Evolutionary conservation across 2,113 vertebrate genomes (phyloP).

Genomic region (Glaucidium brasilianum): DNA sequence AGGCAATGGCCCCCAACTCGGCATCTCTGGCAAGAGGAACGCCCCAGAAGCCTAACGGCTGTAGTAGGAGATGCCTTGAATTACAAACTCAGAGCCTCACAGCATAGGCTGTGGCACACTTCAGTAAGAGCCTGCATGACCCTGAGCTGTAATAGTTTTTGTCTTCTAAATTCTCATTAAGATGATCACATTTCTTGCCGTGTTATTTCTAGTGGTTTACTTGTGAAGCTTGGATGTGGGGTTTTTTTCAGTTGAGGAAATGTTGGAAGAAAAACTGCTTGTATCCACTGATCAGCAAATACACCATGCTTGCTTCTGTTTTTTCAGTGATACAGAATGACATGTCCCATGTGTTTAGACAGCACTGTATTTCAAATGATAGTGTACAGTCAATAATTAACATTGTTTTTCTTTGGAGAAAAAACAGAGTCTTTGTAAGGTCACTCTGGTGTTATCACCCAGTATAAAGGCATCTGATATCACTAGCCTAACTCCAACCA

Average conservation of each 20-base stretch:
- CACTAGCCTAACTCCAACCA: not conserved
- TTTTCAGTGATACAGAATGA: not conserved
- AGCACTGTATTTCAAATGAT: slow-evolving; percentile 25
- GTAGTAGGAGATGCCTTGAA: not conserved
- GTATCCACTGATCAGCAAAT: not conserved
- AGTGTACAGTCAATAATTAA: not conserved
- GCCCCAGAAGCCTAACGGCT: not conserved
- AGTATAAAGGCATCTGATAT: not conserved
- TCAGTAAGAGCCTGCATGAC: not conserved
- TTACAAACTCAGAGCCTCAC: not conserved
- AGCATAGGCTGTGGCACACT: accelerated
- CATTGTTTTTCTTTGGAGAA: slow-evolving; percentile 8
- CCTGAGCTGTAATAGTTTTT: not conserved
- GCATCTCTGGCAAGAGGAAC: not conserved
- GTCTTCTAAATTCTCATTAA: not conserved
- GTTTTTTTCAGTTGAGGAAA: not conserved
- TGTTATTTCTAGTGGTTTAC: not conserved
- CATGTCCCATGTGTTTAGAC: slow-evolving; percentile 18
- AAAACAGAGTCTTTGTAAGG: not conserved
- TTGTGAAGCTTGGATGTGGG: not conserved
- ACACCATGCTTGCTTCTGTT: not conserved
- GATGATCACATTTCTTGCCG: not conserved
- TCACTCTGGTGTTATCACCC: slow-evolving; percentile 10
- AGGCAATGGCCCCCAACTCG: not conserved
- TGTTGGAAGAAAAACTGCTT: not conserved